phyloP scores from a whole-genome alignment of 1,140 invertebrate species.

The Hyles vespertilio region DNA sequence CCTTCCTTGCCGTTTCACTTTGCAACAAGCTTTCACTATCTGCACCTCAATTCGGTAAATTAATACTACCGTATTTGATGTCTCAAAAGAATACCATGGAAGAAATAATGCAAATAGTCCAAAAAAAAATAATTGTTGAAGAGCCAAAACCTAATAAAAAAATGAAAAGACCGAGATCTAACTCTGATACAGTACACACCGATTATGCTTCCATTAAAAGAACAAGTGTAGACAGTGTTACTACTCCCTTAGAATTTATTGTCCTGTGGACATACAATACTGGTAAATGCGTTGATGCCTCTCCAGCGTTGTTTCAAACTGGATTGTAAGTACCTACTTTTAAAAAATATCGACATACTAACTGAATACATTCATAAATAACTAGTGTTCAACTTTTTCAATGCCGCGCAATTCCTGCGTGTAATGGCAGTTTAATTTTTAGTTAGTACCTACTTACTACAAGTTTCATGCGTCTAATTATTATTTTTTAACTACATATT shows the following conservation, averaged over 20 bases:
- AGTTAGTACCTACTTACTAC: no score
- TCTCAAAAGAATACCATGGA: slow-evolving; percentile 43
- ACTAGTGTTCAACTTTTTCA: no score
- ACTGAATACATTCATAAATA: no score
- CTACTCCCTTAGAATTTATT: slow-evolving; percentile 38
- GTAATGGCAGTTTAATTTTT: no score
- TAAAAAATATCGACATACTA: neutral
- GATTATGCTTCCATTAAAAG: slow-evolving; percentile 22
- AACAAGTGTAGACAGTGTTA: slow-evolving; percentile 2
- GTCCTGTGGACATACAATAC: slow-evolving; percentile 78
- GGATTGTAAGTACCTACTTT: slow-evolving; percentile 12
- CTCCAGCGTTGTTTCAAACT: slow-evolving; percentile 76
- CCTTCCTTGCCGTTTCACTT: slow-evolving; percentile 55
- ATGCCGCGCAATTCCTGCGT: no score
- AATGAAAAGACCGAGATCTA: slow-evolving; percentile 31
- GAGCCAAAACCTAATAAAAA: slow-evolving; percentile 27
- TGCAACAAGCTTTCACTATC: slow-evolving; percentile 53
- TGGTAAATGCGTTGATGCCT: slow-evolving; percentile 84
- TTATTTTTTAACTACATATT: no score
- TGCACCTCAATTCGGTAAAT: slow-evolving; percentile 44
- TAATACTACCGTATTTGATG: slow-evolving; percentile 52
- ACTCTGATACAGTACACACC: slow-evolving; percentile 21
- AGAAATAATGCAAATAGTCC: slow-evolving; percentile 43
- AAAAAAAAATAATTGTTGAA: slow-evolving; percentile 38
- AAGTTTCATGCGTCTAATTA: no score